Evolutionary conservation across 2,113 vertebrate species (phyloP).

Genomic region (Emberiza fucata): DNA sequence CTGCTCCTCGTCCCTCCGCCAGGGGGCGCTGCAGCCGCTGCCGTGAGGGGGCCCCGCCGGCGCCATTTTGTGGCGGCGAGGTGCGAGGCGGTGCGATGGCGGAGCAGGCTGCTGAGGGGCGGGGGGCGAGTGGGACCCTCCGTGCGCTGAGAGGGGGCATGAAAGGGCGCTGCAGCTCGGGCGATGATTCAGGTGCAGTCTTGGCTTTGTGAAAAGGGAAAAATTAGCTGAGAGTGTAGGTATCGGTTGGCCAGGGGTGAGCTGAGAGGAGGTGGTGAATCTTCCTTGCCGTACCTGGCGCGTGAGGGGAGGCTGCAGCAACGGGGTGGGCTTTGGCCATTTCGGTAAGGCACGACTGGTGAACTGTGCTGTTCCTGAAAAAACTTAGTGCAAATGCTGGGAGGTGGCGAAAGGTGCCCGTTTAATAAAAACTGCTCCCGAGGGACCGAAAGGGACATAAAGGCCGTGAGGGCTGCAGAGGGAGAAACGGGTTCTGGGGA

Average conservation of each 20-base stretch:
- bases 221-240: fast-evolving
- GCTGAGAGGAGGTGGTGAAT: neutral
- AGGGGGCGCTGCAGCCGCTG: fast-evolving
- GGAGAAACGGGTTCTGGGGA: neutral
- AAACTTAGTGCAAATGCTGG: neutral
- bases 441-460: fast-evolving
- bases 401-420: neutral
- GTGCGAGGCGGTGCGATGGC: fast-evolving
- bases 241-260: neutral
- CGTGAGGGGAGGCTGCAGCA: neutral
- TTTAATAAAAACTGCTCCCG: neutral
- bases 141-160: fast-evolving
- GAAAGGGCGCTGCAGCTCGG: fast-evolving
- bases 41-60: fast-evolving
- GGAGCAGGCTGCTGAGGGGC: fast-evolving
- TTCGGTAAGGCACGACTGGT: fast-evolving
- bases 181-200: fast-evolving
- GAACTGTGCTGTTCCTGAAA: neutral
- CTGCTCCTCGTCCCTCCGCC: fast-evolving
- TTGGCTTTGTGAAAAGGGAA: fast-evolving
- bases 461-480: fast-evolving
- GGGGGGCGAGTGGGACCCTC: fast-evolving
- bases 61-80: neutral
- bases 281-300: fast-evolving
- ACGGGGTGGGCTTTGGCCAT: fast-evolving